phyloP scores from a whole-genome alignment of 2,113 vertebrate genomes.

The Mus musculus region GRCm39 chr16:36999001-36999500 shows the following conservation, averaged over 20 bases:
- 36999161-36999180: background rate
- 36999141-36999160: background rate
- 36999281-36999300: constrained; percentile 30
- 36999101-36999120: background rate
- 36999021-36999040: constrained; percentile 14
- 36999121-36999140: constrained; percentile 23
- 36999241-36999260: background rate
- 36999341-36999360: constrained; percentile 43
- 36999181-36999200: background rate
- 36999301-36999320: constrained; percentile 16
- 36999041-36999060: background rate
- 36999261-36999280: constrained; percentile 37
- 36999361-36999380: constrained; percentile 35
- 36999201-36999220: constrained; percentile 16
- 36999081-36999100: constrained; percentile 21
- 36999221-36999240: constrained; percentile 7
- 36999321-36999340: background rate
- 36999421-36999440: constrained; percentile 27
- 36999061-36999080: constrained; percentile 7
- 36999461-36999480: background rate
- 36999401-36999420: background rate
- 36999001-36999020: background rate
- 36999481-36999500: constrained; percentile 6
- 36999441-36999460: background rate
- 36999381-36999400: constrained; percentile 20